phyloP scores from a whole-genome alignment of 2,888 invertebrate genomes.

The Pseudococcus jackbeardsleyi region DNA sequence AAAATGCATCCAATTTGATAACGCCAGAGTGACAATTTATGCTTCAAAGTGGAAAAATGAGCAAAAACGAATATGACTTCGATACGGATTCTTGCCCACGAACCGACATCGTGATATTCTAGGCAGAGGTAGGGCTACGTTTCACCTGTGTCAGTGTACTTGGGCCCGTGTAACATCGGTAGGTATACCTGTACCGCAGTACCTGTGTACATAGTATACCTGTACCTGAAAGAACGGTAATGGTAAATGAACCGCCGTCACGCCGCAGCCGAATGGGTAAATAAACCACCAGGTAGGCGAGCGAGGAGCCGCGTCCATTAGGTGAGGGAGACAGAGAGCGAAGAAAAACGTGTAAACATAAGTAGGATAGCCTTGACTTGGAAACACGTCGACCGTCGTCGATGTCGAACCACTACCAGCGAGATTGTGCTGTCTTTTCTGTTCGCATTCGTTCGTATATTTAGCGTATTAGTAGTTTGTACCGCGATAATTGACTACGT shows the following conservation, averaged over 20 bases:
- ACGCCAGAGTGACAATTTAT: too few species aligned
- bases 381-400: conserved; percentile 14
- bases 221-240: background rate
- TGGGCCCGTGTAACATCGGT: background rate
- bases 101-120: too few species aligned
- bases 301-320: background rate
- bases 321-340: background rate
- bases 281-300: background rate
- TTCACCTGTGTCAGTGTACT: background rate
- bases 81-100: too few species aligned
- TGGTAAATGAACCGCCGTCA: background rate
- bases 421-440: background rate
- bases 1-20: too few species aligned
- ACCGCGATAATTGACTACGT: background rate
- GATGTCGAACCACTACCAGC: background rate
- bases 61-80: too few species aligned
- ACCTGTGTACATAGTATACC: background rate
- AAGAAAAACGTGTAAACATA: conserved; percentile 22
- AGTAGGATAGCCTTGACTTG: conserved; percentile 33
- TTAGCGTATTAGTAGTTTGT: background rate
- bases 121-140: too few species aligned
- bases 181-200: background rate
- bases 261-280: background rate
- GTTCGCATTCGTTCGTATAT: background rate
- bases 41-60: too few species aligned